These are phyloP conservation scores for Macrosteles quadrilineatus DNA, from an alignment of 1,140 invertebrate species.

Conservation along the genomic window DNA sequence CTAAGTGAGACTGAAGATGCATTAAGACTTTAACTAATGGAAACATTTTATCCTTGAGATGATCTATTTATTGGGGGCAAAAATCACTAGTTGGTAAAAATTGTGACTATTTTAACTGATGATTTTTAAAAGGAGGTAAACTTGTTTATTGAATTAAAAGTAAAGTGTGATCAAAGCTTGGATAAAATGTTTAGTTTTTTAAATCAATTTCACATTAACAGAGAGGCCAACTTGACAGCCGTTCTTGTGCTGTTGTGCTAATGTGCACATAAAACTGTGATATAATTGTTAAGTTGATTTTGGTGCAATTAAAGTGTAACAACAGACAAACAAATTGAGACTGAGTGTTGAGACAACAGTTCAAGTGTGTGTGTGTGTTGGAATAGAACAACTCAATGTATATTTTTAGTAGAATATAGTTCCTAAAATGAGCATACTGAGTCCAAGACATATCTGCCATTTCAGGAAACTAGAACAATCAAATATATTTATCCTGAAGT, in stretches of 20 bases:
- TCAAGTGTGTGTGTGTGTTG: no score
- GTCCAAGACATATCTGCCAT: slow-evolving; percentile 8
- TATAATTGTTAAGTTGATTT: slow-evolving; percentile 4
- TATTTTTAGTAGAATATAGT: background rate
- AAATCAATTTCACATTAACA: background rate
- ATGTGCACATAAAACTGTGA: slow-evolving; percentile 14
- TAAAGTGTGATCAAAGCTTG: background rate
- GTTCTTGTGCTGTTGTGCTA: background rate
- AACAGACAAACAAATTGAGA: background rate
- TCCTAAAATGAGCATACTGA: slow-evolving; percentile 20
- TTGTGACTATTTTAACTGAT: no score
- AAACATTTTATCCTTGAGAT: no score
- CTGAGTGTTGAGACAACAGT: background rate
- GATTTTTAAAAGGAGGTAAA: no score
- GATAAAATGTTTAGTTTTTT: no score
- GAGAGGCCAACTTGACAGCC: background rate
- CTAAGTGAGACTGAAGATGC: background rate
- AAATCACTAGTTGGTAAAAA: no score
- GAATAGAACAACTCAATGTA: no score
- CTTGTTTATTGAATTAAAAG: no score
- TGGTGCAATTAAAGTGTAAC: slow-evolving; percentile 10
- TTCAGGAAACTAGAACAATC: slow-evolving; percentile 8
- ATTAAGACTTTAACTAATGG: no score
- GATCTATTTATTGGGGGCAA: no score
- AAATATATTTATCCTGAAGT: background rate